phyloP scores from a whole-genome alignment of 1,140 invertebrate genomes.

The Tenebrio molitor region DNA sequence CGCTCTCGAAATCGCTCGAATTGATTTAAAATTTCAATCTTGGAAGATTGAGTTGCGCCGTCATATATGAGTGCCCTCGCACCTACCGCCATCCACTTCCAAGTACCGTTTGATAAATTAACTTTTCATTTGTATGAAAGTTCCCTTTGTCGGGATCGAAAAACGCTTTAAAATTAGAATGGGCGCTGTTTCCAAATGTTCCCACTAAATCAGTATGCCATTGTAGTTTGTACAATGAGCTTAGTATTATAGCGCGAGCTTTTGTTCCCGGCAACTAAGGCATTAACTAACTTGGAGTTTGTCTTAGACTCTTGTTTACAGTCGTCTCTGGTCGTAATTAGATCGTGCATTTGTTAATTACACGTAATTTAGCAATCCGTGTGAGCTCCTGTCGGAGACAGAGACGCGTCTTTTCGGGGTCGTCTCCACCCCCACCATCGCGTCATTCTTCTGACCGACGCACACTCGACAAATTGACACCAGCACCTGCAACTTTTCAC shows the following conservation, averaged over 20 bases:
- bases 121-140: conserved; percentile 37
- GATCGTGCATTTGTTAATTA: conserved; percentile 50
- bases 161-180: conserved; percentile 43
- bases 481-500: no score
- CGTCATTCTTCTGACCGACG: no score
- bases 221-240: conserved; percentile 41
- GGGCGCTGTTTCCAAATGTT: conserved; percentile 35
- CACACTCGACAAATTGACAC: no score
- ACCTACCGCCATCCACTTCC: no score
- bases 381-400: neutral
- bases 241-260: conserved; percentile 40
- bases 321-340: conserved; percentile 49
- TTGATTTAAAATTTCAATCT: conserved; percentile 47
- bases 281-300: conserved; percentile 52
- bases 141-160: conserved; percentile 20
- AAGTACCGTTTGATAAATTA: conserved; percentile 26
- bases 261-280: conserved; percentile 43
- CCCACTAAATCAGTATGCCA: conserved; percentile 38
- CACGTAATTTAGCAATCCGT: conserved; percentile 50
- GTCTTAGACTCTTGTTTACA: conserved; percentile 52
- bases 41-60: conserved; percentile 36
- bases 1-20: conserved; percentile 36
- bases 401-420: neutral
- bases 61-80: conserved; percentile 32
- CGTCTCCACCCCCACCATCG: no score